Conservation (phyloP, 1,140 invertebrate genomes). For the Drosophila parabipectinata region DNA sequence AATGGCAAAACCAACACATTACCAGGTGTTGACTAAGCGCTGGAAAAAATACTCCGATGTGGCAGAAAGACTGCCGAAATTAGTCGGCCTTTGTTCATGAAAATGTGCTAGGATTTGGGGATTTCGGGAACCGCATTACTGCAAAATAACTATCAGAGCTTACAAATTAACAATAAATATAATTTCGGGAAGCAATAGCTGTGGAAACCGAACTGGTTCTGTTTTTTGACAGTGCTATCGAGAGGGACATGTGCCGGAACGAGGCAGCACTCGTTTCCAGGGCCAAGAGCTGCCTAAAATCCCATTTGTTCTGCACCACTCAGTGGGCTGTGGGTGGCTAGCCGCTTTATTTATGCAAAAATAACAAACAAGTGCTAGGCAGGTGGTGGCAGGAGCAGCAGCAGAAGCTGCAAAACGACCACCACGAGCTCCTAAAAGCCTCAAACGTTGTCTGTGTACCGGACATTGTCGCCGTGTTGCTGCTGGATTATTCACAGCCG, state of each 20-base stretch:
- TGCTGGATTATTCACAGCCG: constrained; percentile 78
- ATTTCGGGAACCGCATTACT: constrained; percentile 22
- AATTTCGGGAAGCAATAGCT: neutral
- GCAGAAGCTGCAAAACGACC: constrained; percentile 19
- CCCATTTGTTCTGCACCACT: constrained; percentile 69
- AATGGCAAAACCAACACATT: constrained; percentile 59
- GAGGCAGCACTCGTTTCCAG: constrained; percentile 25
- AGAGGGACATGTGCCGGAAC: constrained; percentile 56
- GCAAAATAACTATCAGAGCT: constrained; percentile 1
- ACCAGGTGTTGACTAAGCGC: constrained; percentile 81
- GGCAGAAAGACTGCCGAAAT: constrained; percentile 51
- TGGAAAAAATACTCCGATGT: constrained; percentile 18
- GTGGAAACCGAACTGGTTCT: neutral
- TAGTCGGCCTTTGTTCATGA: constrained; percentile 76
- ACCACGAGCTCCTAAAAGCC: constrained; percentile 51
- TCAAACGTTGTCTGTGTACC: constrained; percentile 61
- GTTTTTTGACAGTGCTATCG: constrained; percentile 21
- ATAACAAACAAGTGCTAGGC: constrained; percentile 70
- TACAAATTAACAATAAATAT: neutral
- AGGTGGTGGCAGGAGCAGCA: constrained; percentile 18
- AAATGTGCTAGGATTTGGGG: constrained; percentile 68
- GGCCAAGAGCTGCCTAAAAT: constrained; percentile 61
- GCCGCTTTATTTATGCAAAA: constrained; percentile 78
- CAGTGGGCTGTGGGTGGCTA: neutral
- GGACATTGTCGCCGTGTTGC: constrained; percentile 74